Evolutionary conservation across 1,140 invertebrate species (phyloP).

Genomic region (Proctacanthus coquilletti): DNA sequence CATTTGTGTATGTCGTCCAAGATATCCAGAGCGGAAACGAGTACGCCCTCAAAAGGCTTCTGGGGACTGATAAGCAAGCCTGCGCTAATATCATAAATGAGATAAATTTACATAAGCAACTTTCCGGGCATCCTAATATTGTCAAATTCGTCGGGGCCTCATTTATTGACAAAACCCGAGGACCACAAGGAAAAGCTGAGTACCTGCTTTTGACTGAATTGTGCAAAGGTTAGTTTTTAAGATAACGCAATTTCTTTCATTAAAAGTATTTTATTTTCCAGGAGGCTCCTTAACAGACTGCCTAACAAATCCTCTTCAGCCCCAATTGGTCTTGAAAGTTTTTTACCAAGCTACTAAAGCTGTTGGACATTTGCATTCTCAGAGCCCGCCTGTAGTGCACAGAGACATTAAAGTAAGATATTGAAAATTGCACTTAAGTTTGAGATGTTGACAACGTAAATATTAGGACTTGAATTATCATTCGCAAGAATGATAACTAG

Average conservation of each 20-base stretch:
- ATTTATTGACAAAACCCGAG: constrained; percentile 52
- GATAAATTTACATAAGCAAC: constrained; percentile 59
- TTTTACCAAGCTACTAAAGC: constrained; percentile 85
- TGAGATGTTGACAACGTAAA: too few relatives aligned
- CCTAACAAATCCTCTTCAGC: constrained; percentile 50
- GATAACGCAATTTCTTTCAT: background rate
- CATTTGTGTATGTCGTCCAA: constrained; percentile 85
- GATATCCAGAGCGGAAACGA: constrained; percentile 72
- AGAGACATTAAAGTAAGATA: constrained; percentile 56
- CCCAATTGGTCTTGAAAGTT: constrained; percentile 66
- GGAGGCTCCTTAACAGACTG: constrained; percentile 71
- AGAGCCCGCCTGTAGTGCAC: constrained; percentile 78
- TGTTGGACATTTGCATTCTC: constrained; percentile 85
- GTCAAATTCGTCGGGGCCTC: constrained; percentile 63
- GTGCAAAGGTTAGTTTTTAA: constrained; percentile 40
- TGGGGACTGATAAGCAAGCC: constrained; percentile 63
- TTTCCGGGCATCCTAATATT: constrained; percentile 65
- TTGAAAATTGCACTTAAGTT: too few relatives aligned
- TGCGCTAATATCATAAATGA: constrained; percentile 61
- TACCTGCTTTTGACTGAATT: constrained; percentile 57
- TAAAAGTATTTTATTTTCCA: constrained; percentile 15
- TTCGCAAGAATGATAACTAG: too few relatives aligned
- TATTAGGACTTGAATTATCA: too few relatives aligned
- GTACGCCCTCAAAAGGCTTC: constrained; percentile 76
- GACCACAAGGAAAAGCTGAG: constrained; percentile 48